Evolutionary conservation across 2,888 invertebrate species (phyloP), one percentile per base, ranked within the genome.

Genomic region (Herminia tarsipennalis): DNA sequence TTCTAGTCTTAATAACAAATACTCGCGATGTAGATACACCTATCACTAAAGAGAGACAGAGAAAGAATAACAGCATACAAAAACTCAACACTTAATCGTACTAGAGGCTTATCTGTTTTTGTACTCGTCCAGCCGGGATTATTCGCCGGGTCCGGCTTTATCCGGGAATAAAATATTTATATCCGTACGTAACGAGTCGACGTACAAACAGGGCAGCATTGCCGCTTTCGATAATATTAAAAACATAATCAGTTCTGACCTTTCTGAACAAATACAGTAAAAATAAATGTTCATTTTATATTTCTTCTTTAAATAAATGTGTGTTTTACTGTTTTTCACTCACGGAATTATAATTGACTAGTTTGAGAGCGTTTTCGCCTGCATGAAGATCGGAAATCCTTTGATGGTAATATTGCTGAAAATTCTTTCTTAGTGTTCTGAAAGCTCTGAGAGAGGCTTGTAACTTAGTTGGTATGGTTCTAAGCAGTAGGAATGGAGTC

Each of bases 81-180:
- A 77, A 74, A 72, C 69, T 68, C 63, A 42, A 57, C 66, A 70
- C 73, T 71, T 83, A 77, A 81, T 81, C 80, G 78, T 66, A 76
- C 70, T 73, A 71, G 56, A 49, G 65, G 72, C 70, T 81, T 78
- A 83, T 79, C 78, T 76, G 66, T 77, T 80, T 81, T 83, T 78
- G 76, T 78, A 72, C 56, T 57, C 70, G 67, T 76, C 75, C 77
- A 69, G 55, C 47, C 64, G 57, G 78, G 78, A 78, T 83, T 81
- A 80, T 69, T 61, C 64, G 38, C 43, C 33, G 57, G 60, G 39
- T 55, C 56, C 63, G 63, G 65, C 56, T 75, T 79, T 76, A 83
- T 78, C 81, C 76, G 44, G 57, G 69, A 67, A 78, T 83, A 78
- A 85, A 84, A 84, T 82, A 82, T 85, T 81, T 81, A 82, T 83